Evolutionary conservation across 2,797 vertebrate species (phyloP), one percentile per base, ranked within the genome.

Genomic region (Takifugu rubripes): DNA sequence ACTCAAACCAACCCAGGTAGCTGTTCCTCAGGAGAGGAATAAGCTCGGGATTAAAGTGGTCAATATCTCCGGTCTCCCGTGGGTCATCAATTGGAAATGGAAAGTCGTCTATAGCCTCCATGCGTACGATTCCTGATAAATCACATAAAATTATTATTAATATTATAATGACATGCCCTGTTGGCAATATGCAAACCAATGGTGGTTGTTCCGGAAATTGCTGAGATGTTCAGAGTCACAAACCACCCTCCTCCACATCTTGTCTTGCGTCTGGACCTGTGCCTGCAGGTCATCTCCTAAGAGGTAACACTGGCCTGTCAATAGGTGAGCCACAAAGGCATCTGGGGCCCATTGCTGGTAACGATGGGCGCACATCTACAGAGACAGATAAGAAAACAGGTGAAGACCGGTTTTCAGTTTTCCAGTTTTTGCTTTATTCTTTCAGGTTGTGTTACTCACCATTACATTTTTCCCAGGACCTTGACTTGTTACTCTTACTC

Each of bases 131-230:
- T 76, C 96, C 96, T 98, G 55, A 40, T 14, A 17, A 63, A 46
- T 24, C 31, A 21, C 5, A n/a, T n/a, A n/a, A n/a, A n/a, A n/a
- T n/a, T n/a, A 59, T n/a, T n/a, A n/a, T n/a, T n/a, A n/a, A n/a
- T 33, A 43, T 43, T 10, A 14, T 0, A 2, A 43, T 43, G 36
- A 42, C 14, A 42, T 6, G 12, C 95, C 95, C 84, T 97, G 95
- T 70, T 97, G 95, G 74, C 95, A 97, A 70, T 92, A 94, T 12
- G 92, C 94, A 78, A 97, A 97, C 72, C 92, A 92, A 17, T 91
- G 91, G 4, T 94, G 94, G 62, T 91, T 71, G 63, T 74, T 87
- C 33, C 67, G 67, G 9, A 91, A 91, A 49, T 74, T 86, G n/a
- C n/a, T n/a, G 49, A 93, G 93, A 70, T 92, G 92, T 62, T 91